These are phyloP conservation scores for Phasia obesa DNA, from an alignment of 2,888 invertebrate species.

Conservation along the genomic window DNA sequence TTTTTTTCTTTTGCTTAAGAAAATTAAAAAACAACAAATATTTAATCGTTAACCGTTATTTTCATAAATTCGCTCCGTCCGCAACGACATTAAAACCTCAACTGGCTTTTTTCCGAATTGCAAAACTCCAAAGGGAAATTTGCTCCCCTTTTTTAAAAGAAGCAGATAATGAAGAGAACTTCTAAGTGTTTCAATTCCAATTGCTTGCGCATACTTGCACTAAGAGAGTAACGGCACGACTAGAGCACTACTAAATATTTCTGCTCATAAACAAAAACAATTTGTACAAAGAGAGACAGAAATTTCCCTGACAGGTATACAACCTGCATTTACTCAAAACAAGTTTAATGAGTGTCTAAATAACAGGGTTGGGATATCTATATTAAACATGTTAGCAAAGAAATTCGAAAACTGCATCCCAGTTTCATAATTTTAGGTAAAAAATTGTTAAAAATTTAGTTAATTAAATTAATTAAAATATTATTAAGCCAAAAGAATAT, in stretches of 20 bases:
- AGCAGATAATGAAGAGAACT: background rate
- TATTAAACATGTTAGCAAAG: background rate
- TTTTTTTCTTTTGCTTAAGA: background rate
- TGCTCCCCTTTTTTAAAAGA: constrained; percentile 59
- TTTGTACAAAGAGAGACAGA: background rate
- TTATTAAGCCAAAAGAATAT: too few relatives aligned
- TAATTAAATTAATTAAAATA: too few relatives aligned
- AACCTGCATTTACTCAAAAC: constrained; percentile 36
- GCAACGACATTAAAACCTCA: constrained; percentile 68
- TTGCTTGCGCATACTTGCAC: constrained; percentile 28
- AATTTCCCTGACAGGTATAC: constrained; percentile 63
- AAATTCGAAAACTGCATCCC: background rate
- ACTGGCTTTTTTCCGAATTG: constrained; percentile 47
- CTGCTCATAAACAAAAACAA: constrained; percentile 5
- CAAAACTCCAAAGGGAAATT: constrained; percentile 68
- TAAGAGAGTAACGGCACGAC: constrained; percentile 9
- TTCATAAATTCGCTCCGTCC: constrained; percentile 43
- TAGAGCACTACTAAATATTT: constrained; percentile 20
- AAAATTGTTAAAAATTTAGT: too few relatives aligned
- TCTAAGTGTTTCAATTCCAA: constrained; percentile 60
- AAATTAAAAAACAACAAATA: constrained; percentile 11
- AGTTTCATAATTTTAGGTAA: background rate
- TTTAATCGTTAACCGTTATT: constrained; percentile 43
- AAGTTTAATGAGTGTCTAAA: constrained; percentile 21
- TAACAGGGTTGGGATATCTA: constrained; percentile 16